Percentiles rank a stretch among this genome's conserved stretches.
phyloP scores from a whole-genome alignment of 2,113 vertebrate genomes.

The Amazona guildingii region DNA sequence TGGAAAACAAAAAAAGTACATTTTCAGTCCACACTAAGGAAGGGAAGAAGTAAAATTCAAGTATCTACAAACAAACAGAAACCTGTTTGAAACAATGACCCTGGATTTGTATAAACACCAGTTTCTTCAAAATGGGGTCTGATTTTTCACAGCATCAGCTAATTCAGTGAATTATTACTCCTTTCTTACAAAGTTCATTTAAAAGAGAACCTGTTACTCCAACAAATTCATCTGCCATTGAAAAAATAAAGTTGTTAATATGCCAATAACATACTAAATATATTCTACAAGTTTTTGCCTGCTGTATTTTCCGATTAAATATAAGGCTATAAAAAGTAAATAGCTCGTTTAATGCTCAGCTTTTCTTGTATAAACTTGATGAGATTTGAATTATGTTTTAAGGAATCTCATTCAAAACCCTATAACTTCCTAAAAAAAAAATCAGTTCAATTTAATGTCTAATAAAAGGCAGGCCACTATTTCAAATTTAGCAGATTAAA shows the following conservation, averaged over 20 bases:
- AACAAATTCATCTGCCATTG: neutral
- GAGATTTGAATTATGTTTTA: neutral
- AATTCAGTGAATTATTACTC: neutral
- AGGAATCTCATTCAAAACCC: neutral
- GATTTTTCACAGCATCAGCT: neutral
- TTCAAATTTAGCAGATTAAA: slow-evolving; percentile 14
- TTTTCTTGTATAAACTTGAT: slow-evolving; percentile 10
- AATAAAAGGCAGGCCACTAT: neutral
- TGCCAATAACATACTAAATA: neutral
- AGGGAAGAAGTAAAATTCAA: neutral
- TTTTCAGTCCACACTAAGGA: neutral
- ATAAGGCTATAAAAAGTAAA: neutral
- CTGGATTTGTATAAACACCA: neutral
- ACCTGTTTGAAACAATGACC: neutral
- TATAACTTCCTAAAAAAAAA: neutral
- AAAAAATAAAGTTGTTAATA: neutral
- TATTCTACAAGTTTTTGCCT: neutral
- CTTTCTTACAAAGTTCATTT: neutral
- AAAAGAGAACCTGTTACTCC: neutral
- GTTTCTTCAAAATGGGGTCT: neutral
- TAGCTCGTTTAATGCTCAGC: neutral
- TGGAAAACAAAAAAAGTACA: neutral
- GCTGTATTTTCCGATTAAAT: neutral
- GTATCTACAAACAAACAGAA: neutral
- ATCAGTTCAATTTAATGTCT: neutral